These are phyloP conservation scores for Lasiurus cinereus DNA, from an alignment of 2,113 vertebrate genomes.

Conservation along the genomic window DNA sequence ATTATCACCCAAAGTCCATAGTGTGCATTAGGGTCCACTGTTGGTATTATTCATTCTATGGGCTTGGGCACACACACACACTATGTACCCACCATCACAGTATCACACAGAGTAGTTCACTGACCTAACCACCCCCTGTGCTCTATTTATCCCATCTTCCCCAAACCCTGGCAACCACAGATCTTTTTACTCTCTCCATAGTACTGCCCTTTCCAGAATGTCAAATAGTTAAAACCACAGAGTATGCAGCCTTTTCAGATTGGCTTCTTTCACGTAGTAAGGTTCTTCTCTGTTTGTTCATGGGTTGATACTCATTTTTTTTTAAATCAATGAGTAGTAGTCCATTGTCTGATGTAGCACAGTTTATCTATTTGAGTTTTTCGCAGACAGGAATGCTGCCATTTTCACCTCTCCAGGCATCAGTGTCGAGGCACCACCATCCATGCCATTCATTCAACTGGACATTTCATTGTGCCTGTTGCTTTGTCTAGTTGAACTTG, in stretches of 20 bases:
- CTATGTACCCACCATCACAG: fast-evolving
- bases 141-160: fast-evolving
- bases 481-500: neutral
- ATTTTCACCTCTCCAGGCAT: fast-evolving
- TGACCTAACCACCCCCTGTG: fast-evolving
- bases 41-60: neutral
- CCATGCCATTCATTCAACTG: too few species aligned
- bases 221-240: neutral
- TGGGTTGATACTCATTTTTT: neutral
- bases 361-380: neutral
- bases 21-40: too few species aligned
- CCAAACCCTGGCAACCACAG: fast-evolving
- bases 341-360: neutral
- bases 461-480: fast-evolving
- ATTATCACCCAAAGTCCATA: neutral
- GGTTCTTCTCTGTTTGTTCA: neutral
- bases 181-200: neutral
- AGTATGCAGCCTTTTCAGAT: neutral
- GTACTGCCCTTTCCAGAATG: neutral
- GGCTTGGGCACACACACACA: neutral
- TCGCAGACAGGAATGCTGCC: too few species aligned
- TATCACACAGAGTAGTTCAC: fast-evolving
- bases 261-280: too few species aligned
- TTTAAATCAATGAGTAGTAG: neutral
- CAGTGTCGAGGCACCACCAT: neutral